Percentiles rank a stretch among this genome's conserved stretches.
Evolutionary conservation across 2,888 invertebrate species (phyloP).

Genomic region (Apamea sordens): DNA sequence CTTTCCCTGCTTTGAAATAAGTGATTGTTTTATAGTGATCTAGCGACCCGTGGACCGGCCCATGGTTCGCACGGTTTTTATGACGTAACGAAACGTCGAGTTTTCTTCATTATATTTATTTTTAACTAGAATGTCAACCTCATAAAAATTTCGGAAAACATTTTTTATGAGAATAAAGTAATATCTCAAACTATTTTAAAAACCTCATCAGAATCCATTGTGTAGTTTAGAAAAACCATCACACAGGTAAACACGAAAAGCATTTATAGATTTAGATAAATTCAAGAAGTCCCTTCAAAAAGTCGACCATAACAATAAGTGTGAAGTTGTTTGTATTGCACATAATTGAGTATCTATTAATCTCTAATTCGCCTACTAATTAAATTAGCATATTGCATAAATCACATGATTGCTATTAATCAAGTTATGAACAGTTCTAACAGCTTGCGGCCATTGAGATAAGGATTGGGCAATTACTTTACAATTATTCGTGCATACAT

Average conservation of each 20-base stretch:
- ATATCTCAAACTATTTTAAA: background rate
- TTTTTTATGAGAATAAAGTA: background rate
- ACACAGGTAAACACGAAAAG: background rate
- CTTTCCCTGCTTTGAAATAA: background rate
- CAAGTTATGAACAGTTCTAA: slow-evolving; percentile 40
- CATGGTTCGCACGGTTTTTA: background rate
- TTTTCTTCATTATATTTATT: too few species aligned
- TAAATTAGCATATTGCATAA: slow-evolving; percentile 34
- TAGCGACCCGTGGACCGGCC: background rate
- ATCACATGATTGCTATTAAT: slow-evolving; percentile 32
- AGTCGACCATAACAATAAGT: background rate
- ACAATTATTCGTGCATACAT: slow-evolving; percentile 41
- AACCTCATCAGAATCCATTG: background rate
- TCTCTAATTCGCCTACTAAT: slow-evolving; percentile 24
- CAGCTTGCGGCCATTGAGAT: slow-evolving; percentile 33
- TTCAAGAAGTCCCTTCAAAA: background rate
- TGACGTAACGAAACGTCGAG: background rate
- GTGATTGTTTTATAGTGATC: background rate
- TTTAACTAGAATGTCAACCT: too few species aligned
- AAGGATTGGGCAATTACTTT: slow-evolving; percentile 40
- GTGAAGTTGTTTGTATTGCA: background rate
- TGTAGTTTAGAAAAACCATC: background rate
- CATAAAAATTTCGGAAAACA: too few species aligned
- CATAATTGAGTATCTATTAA: slow-evolving; percentile 7
- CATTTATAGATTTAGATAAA: background rate